Evolutionary conservation across 2,113 vertebrate species (phyloP), one percentile per base, ranked within the genome.

Genomic region (Hiodon tergisus): DNA sequence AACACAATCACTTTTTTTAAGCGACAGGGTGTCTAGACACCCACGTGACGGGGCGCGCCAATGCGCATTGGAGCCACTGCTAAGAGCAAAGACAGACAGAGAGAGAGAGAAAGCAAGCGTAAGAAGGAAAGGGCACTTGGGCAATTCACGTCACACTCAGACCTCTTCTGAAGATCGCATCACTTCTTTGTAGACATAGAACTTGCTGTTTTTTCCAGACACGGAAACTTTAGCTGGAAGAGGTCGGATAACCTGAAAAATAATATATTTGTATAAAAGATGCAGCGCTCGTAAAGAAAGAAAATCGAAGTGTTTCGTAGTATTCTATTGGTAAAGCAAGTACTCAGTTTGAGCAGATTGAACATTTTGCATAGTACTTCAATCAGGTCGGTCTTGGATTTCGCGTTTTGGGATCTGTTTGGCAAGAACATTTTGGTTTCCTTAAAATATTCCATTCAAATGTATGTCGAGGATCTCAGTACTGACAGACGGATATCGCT

Each of bases 11-110:
- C 90, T 90, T 95, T 94, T 89, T 90, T 87, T 89, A 95, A 95
- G 95, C 93, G 94, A 96, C 95, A 94, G 91, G 90, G 92, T 95
- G 95, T 97, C 95, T 96, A 96, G 95, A 97, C 94, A 88, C 87
- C 87, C 95, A 96, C 94, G 92, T 97, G 95, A 95, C 88, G 88
- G 88, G 91, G 88, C 92, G 92, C 92, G 93, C 92, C 92, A 91
- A 92, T 94, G 93, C 93, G 90, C 92, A 93, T 90, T 91, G 89
- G 87, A 91, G 89, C 85, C 82, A 83, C 82, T 82, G 88, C 82
- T 61, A 80, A 77, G 86, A 81, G 72, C 63, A 55, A n/a, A 74
- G 47, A 65, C 51, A 67, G 66, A 51, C 14, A 83, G 87, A 82
- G 82, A 53, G 85, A 87, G 74, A 79, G 75, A 78, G 77, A 50